Conservation (phyloP, 1,140 invertebrate genomes). For the Aplysia californica region DNA sequence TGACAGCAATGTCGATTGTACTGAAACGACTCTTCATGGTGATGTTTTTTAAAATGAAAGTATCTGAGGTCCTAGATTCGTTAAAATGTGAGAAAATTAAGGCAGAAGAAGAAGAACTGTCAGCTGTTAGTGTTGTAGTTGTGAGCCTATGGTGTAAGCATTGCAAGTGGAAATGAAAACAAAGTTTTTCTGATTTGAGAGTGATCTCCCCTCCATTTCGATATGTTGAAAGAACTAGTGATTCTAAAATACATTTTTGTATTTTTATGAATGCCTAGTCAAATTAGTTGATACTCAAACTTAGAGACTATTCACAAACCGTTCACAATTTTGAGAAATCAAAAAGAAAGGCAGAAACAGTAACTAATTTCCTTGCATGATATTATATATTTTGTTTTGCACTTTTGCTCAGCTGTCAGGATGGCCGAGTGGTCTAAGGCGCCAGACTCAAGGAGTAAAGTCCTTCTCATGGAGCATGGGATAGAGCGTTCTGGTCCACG, state of each 20-base stretch:
- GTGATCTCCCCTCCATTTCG: background rate
- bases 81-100: too few species aligned
- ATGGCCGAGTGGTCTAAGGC: background rate
- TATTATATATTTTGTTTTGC: background rate
- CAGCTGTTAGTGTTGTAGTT: too few species aligned
- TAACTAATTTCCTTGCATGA: background rate
- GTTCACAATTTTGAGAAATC: background rate
- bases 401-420: background rate
- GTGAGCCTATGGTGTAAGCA: too few species aligned
- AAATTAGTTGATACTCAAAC: background rate
- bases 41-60: constrained; percentile 18
- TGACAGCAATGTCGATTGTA: constrained; percentile 89
- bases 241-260: background rate
- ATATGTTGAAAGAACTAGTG: background rate
- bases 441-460: background rate
- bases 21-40: constrained; percentile 92
- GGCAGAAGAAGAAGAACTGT: too few species aligned
- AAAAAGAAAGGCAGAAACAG: background rate
- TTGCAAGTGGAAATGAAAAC: too few species aligned
- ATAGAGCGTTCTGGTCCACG: background rate
- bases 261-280: background rate
- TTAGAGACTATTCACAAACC: background rate
- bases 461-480: background rate
- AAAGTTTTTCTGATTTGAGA: background rate
- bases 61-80: background rate